phyloP scores from a whole-genome alignment of 2,113 vertebrate species.

The Dicaeum eximium region DNA sequence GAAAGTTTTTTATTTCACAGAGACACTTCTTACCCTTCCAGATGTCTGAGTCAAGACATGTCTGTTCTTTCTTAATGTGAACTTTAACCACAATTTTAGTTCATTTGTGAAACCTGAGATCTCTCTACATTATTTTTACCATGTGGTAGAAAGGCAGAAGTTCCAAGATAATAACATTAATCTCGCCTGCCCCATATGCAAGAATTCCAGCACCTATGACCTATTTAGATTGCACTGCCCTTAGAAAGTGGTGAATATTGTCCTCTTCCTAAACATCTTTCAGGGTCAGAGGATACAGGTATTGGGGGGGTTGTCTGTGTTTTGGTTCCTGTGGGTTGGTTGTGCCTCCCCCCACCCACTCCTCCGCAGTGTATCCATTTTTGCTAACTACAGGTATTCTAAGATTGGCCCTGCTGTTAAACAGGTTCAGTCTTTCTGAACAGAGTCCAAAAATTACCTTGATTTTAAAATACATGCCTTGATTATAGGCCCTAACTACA shows the following conservation, averaged over 20 bases:
- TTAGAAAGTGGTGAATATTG: not conserved
- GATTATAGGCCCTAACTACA: not conserved
- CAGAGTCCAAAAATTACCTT: not conserved
- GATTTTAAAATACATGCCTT: not conserved
- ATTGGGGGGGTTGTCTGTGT: fast-evolving
- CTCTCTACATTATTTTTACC: not conserved
- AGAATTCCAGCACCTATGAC: not conserved
- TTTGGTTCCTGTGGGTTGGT: not conserved
- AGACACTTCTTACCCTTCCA: not conserved
- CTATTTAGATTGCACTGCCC: not conserved
- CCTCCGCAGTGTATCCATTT: not conserved
- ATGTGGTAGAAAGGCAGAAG: not conserved
- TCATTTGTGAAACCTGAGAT: not conserved
- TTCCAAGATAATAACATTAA: not conserved
- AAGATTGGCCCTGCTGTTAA: not conserved
- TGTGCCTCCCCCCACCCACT: not conserved
- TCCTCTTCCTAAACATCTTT: not conserved
- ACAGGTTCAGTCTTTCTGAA: not conserved
- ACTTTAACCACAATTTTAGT: not conserved
- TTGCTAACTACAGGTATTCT: not conserved
- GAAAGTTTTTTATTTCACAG: not conserved
- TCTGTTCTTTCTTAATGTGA: not conserved
- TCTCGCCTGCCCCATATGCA: fast-evolving
- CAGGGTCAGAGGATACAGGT: fast-evolving
- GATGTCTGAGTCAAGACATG: not conserved